Base-by-base conservation (phyloP, 2,797 vertebrate species). In the Microctenopoma steveboyesi region DNA sequence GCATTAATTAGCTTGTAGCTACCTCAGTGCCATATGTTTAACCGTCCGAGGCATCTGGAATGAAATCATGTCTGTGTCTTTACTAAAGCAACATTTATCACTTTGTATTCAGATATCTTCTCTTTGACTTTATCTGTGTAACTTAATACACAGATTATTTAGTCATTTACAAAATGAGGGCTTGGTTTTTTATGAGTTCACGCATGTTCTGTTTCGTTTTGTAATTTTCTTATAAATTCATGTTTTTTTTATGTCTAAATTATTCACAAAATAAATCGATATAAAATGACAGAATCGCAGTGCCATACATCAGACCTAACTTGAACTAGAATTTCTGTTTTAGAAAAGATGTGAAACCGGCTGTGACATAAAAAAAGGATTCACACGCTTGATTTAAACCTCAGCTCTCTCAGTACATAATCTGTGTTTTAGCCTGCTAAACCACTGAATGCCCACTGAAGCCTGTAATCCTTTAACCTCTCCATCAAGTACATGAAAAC, bases 191-290 rank as follows among this genome's bases (percentile, higher is more conserved):
- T 61, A 39, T 10, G 59, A 63, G 52, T 37, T 65, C 72, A 51
- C 7, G 57, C 4, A 35, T 46, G 48, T 37, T 9, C 11, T 37
- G 12, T 66, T 25, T 12, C 54, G 57, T 5, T 76, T 28, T 84
- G 48, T 69, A 56, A 62, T 55, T 45, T 85, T 46, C n/a, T 43
- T 64, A 3, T 48, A 78, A 52, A 75, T 58, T 74, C 79, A 2
- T 68, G 52, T 48, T 83, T 69, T 58, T 51, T 15, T 43, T 64
- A 53, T 70, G 18, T 18, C 18, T 93, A 86, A 91, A 58, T 91
- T 91, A 92, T 92, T 87, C 42, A 52, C 51, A 78, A 87, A 90
- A 90, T 90, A 89, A 92, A 92, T 51, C 1, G 0, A 64, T 63
- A 22, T 0, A 72, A 71, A 64, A 39, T 13, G 12, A 40, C 5